Base-by-base conservation (phyloP, 2,888 invertebrate species). In the Caenorhabditis sp. region DNA sequence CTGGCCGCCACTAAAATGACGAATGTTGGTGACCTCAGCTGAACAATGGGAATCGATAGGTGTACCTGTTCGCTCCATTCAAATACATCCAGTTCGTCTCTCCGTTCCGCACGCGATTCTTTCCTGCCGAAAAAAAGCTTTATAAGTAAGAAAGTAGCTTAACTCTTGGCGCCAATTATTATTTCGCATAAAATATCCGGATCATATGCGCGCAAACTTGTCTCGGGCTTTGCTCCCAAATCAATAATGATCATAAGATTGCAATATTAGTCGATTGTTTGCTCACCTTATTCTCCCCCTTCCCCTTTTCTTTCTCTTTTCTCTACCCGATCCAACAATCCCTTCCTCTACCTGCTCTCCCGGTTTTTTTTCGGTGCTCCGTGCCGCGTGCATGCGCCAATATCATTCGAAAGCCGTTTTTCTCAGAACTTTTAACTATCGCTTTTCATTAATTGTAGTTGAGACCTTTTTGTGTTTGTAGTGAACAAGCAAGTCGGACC, bases 181-280 rank as follows among this genome's bases (percentile, higher is more conserved):
- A 9, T 39, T 39, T 26, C 59, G 59, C 52, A 70, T 59, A 53
- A 52, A 59, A 70, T 58, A 70, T 70, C 59, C 52, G 59, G 70
- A 70, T 59, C 45, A 50, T 32, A 58, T 39, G 58, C 50, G 45
- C 41, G 59, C 43, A 68, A 70, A 70, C 70, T 70, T 46, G 70
- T 53, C 53, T 53, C 26, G 27, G 20, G 11, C 35, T 17, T 53
- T 8, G 20, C 59, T 41, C 58, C 35, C 52, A 43, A 53, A 70
- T 70, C 70, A 59, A 70, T 70, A 70, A 70, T 70, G 70, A 70
- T 70, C 70, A 70, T 70, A 70, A 59, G 70, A 70, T 70, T 70
- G 70, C 70, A 70, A 70, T 70, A 70, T 70, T 70, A 59, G 70
- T 37, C 59, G 70, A 70, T 59, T 70, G 70, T 70, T 70, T 70